phyloP scores from a whole-genome alignment of 2,113 vertebrate genomes.

The Pelodiscus sinensis region DNA sequence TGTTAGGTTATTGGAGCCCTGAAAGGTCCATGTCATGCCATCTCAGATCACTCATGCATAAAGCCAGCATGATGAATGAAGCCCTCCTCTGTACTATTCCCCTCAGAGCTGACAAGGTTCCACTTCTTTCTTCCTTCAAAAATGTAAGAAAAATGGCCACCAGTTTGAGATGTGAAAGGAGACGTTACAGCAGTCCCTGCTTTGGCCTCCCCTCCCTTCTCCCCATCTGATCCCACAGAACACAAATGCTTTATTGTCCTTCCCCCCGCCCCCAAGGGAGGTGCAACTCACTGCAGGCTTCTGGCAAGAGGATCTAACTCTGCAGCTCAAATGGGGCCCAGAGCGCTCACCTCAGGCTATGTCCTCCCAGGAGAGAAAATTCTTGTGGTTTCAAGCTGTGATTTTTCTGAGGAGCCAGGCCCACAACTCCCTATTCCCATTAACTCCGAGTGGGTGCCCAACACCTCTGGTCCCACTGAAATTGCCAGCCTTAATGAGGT shows the following conservation, averaged over 20 bases:
- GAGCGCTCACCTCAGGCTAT: too few relatives aligned
- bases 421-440: too few relatives aligned
- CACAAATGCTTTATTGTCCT: too few relatives aligned
- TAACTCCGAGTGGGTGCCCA: too few relatives aligned
- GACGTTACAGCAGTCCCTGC: background rate
- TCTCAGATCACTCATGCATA: background rate
- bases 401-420: background rate
- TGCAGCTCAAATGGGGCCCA: too few relatives aligned
- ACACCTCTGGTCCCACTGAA: background rate
- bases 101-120: background rate
- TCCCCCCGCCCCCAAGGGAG: too few relatives aligned
- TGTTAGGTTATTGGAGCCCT: background rate
- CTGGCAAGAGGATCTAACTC: too few relatives aligned
- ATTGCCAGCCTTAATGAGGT: background rate
- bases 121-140: background rate
- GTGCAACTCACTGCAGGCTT: background rate
- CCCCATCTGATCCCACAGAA: fast-evolving
- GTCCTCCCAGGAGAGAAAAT: background rate
- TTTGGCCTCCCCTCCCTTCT: background rate
- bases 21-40: background rate
- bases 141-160: background rate
- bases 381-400: background rate
- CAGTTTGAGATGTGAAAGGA: background rate
- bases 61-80: too few relatives aligned
- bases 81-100: background rate